These are phyloP conservation scores for Rhadina sibilatrix DNA, from an alignment of 2,113 vertebrate genomes.

Conservation along the genomic window DNA sequence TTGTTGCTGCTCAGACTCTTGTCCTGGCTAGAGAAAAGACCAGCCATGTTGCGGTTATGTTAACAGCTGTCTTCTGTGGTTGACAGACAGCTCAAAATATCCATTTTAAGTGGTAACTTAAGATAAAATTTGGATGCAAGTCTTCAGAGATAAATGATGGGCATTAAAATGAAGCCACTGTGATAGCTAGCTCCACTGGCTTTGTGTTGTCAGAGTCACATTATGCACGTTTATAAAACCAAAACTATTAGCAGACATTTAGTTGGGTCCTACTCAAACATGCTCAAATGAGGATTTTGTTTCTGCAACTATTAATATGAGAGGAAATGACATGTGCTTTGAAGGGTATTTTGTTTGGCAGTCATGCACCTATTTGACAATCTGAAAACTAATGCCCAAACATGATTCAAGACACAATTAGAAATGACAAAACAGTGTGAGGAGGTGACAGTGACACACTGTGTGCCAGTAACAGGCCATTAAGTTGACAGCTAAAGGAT, in stretches of 20 bases:
- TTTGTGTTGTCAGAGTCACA: not conserved
- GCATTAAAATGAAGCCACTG: not conserved
- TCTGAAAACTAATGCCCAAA: not conserved
- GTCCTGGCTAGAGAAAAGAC: not conserved
- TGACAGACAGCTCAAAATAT: not conserved
- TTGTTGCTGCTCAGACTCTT: not conserved
- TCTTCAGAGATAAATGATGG: not conserved
- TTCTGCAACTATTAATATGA: not conserved
- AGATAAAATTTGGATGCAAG: not conserved
- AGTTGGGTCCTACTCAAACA: not conserved
- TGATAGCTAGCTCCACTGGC: not conserved
- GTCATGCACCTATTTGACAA: not conserved
- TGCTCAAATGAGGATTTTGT: not conserved
- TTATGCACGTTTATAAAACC: not conserved
- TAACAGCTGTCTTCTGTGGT: not conserved
- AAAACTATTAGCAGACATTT: not conserved
- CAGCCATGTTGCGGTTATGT: not conserved
- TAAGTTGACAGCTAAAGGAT: not conserved
- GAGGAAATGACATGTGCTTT: not conserved
- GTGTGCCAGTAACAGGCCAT: not conserved
- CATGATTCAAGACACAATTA: not conserved
- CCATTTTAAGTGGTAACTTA: not conserved
- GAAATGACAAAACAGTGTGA: not conserved
- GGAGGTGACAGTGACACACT: not conserved
- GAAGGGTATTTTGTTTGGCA: not conserved